Evolutionary conservation across 1,140 invertebrate genomes (phyloP).

Genomic region (Eueides isabella): DNA sequence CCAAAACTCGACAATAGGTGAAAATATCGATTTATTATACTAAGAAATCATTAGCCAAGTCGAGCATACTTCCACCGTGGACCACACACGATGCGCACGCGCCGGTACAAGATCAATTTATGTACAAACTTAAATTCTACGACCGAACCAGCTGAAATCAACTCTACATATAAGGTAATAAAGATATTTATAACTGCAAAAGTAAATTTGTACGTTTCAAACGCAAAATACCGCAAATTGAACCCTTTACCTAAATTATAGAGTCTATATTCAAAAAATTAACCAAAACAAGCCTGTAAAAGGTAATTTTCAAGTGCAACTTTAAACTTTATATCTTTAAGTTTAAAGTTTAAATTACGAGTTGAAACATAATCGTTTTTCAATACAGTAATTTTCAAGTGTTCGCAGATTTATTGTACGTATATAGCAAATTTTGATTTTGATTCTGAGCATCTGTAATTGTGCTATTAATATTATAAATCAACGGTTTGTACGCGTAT

Average conservation of each 20-base stretch:
- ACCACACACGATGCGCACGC: slow-evolving; percentile 68
- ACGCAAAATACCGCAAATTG: not conserved
- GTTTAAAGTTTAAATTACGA: slow-evolving; percentile 33
- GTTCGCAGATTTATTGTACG: slow-evolving; percentile 48
- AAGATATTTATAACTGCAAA: not conserved
- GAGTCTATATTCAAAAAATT: not conserved
- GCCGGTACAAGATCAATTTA: slow-evolving; percentile 50
- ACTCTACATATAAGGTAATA: not conserved
- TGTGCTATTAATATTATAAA: slow-evolving; percentile 35
- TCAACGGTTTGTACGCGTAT: slow-evolving; percentile 9
- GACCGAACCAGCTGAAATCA: not conserved
- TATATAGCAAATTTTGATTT: slow-evolving; percentile 34
- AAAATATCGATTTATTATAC: slow-evolving; percentile 20
- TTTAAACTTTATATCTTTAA: slow-evolving; percentile 31
- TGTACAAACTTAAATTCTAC: slow-evolving; percentile 36
- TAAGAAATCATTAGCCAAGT: slow-evolving; percentile 40
- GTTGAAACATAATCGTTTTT: slow-evolving; percentile 41
- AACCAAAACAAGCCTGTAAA: not conserved
- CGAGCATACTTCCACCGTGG: slow-evolving; percentile 53
- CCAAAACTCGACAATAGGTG: slow-evolving; percentile 5
- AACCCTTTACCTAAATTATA: not conserved
- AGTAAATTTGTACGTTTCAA: slow-evolving; percentile 3
- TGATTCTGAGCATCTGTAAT: slow-evolving; percentile 28
- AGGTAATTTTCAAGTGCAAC: not conserved
- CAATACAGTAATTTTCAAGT: slow-evolving; percentile 57